Percentiles rank a stretch among this genome's conserved stretches.
phyloP scores from a whole-genome alignment of 2,888 invertebrate species.

The Diloba caeruleocephala region DNA sequence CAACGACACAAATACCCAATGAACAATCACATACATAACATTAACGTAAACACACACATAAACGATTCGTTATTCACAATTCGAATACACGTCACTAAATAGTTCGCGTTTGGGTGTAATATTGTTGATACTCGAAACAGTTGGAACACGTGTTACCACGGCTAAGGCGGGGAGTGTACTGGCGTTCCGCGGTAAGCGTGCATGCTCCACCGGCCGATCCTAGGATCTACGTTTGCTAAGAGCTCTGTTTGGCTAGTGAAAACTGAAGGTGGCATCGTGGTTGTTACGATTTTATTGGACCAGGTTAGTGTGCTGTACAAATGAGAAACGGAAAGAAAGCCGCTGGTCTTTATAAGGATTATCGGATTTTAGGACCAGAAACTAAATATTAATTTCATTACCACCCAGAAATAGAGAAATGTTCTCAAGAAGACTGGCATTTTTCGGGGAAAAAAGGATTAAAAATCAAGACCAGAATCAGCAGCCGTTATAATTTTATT shows the following conservation, averaged over 20 bases:
- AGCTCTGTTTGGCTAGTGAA: conserved; percentile 41
- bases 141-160: background rate
- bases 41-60: conserved; percentile 49
- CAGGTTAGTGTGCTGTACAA: background rate
- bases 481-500: no score
- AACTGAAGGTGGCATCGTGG: conserved; percentile 49
- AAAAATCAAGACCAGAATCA: no score
- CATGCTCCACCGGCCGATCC: conserved; percentile 28
- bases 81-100: conserved; percentile 44
- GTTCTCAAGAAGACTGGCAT: no score
- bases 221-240: conserved; percentile 44
- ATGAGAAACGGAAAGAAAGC: background rate
- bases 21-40: conserved; percentile 44
- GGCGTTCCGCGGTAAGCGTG: conserved; percentile 30
- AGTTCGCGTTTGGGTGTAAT: conserved; percentile 27
- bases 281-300: conserved; percentile 32
- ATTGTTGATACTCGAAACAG: conserved; percentile 29
- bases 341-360: no score
- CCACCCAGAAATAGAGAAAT: no score
- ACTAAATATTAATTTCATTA: no score
- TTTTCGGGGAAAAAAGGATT: no score
- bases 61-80: conserved; percentile 48
- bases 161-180: conserved; percentile 41
- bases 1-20: conserved; percentile 34
- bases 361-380: no score